Conservation (phyloP, 2,113 vertebrate species). For the Clarias magur region DNA sequence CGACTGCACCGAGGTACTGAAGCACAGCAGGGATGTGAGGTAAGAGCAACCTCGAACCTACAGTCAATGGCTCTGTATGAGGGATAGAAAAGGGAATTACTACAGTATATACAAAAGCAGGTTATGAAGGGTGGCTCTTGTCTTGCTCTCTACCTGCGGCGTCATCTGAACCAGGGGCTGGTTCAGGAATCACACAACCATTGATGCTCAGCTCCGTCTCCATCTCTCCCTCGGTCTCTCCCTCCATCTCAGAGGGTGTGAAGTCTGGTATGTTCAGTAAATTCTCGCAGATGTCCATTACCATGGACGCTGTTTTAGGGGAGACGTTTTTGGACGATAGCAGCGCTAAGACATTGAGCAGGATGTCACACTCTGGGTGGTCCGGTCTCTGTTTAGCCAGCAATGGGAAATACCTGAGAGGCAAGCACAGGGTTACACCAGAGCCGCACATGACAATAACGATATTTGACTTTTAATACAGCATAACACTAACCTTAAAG, state of each 20-base stretch:
- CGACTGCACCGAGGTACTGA: constrained; percentile 82
- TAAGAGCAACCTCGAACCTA: constrained; percentile 82
- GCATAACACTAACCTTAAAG: not conserved
- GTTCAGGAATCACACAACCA: constrained; percentile 67
- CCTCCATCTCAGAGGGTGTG: constrained; percentile 72
- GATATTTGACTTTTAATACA: not conserved
- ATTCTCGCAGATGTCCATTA: constrained; percentile 86
- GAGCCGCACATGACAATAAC: not conserved
- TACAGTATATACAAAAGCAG: not conserved
- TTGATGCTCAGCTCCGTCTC: constrained; percentile 72
- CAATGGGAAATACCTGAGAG: constrained; percentile 85
- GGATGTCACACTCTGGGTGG: constrained; percentile 80
- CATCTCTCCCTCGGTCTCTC: constrained; percentile 57
- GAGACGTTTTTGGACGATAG: constrained; percentile 86
- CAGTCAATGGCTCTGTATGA: constrained; percentile 73
- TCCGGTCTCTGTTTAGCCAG: constrained; percentile 84
- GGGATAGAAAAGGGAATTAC: not conserved
- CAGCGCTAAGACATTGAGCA: constrained; percentile 86
- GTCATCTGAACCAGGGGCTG: constrained; percentile 53
- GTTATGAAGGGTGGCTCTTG: not conserved
- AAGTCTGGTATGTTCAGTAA: constrained; percentile 84
- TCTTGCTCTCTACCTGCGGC: constrained; percentile 70
- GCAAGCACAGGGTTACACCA: constrained; percentile 20
- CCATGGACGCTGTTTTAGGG: constrained; percentile 72
- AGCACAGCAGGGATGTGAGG: constrained; percentile 88